A percentile compares a stretch with the other conserved stretches of the same genome.
Evolutionary conservation across 2,113 vertebrate species (phyloP).

Genomic region (Eurystomus gularis): DNA sequence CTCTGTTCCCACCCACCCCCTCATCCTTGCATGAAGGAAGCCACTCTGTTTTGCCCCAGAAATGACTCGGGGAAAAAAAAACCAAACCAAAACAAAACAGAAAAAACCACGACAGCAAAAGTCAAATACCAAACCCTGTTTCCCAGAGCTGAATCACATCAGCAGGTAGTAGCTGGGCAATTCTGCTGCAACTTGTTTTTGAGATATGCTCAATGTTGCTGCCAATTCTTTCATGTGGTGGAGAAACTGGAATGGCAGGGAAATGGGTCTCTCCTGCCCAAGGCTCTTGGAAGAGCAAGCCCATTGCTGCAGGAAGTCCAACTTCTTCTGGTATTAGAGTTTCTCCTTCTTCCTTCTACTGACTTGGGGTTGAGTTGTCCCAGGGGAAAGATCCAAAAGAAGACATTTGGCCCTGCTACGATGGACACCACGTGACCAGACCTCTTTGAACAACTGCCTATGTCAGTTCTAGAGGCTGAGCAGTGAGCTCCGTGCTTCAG

Average conservation of each 20-base stretch:
- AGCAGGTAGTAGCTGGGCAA: background rate
- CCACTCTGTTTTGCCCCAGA: background rate
- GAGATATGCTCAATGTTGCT: background rate
- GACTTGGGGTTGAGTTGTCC: background rate
- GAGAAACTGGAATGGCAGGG: background rate
- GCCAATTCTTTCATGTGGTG: background rate
- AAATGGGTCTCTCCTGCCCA: background rate
- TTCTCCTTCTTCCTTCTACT: background rate
- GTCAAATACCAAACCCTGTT: background rate
- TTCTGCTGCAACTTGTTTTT: background rate
- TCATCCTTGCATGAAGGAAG: background rate
- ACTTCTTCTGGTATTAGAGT: background rate
- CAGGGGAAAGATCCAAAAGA: background rate
- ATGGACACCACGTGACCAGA: background rate
- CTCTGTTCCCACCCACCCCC: background rate
- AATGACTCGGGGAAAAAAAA: background rate
- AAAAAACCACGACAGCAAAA: background rate
- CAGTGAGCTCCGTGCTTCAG: background rate
- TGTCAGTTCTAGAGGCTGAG: background rate
- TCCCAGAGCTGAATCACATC: background rate
- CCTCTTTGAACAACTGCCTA: background rate
- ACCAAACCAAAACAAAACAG: background rate
- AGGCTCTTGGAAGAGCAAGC: background rate
- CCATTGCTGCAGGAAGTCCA: background rate
- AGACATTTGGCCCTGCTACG: accelerated